Base-by-base conservation (phyloP, 2,888 invertebrate species). In the Anthoptus insignis region DNA sequence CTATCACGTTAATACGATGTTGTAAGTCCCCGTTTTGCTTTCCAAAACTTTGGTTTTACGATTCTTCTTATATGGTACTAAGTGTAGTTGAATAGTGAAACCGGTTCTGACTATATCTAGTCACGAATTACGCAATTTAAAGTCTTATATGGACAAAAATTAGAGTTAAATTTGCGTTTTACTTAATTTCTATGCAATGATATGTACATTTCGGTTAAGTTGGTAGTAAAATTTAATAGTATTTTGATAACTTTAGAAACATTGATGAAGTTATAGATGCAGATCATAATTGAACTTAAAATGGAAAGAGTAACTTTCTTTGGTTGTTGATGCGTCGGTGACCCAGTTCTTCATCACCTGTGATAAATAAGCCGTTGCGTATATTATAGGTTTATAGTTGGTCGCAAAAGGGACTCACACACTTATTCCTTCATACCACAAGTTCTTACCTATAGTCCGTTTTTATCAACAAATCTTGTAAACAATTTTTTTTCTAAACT, bases 31-130 rank as follows among this genome's bases (percentile, higher is more conserved):
- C 56, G 49, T 56, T 47, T 56, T 24, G 63, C 63, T 63, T 63
- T 63, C 63, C 56, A 37, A 63, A 63, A 50, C 49, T 39, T 29
- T 19, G 49, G 56, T 56, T 63, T 56, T 63, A 63, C 49, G 63
- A 22, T 49, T 27, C 63, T 63, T 60, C 60, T 50, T 29, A 63
- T 57, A 63, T 56, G 63, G 63, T 24, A 16, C 53, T 39, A 32
- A 53, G 42, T 56, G 16, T 42, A 42, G 34, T 49, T 56, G 61
- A 21, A 32, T 56, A 56, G 34, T 52, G 49, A 22, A 47, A 39
- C 50, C 53, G 47, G 60, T 22, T 34, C 47, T 3, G 16, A 11
- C 1, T 37, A 29, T 27, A 45, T 21, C 19, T 24, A 14, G 47
- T 22, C 47, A 24, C 24, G 24, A 45, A 45, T 34, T 21, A 14